Percentiles rank a stretch among this genome's conserved stretches.
Evolutionary conservation across 2,113 vertebrate genomes (phyloP).

Genomic region (Circaetus gallicus): DNA sequence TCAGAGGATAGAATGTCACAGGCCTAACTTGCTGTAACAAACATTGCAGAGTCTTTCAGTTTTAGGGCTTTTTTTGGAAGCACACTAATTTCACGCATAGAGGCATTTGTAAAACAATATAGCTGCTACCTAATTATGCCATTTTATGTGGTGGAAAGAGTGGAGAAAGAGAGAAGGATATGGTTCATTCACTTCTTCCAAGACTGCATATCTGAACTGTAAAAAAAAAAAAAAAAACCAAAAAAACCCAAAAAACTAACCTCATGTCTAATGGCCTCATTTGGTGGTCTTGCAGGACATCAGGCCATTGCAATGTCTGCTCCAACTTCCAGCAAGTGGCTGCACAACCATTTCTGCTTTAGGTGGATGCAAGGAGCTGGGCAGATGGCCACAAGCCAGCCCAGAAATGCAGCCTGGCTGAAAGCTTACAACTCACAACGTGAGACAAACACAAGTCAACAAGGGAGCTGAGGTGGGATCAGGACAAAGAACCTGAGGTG

Average conservation of each 20-base stretch:
- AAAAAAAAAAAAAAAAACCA: neutral
- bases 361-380: neutral
- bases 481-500: neutral
- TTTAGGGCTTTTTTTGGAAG: slow-evolving; percentile 16
- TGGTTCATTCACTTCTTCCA: neutral
- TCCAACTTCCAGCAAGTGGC: neutral
- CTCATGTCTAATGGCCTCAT: neutral
- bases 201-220: neutral
- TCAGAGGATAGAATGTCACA: slow-evolving; percentile 58
- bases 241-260: neutral
- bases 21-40: slow-evolving; percentile 57
- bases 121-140: slow-evolving; percentile 29
- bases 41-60: neutral
- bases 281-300: neutral
- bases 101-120: slow-evolving; percentile 41
- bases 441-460: neutral
- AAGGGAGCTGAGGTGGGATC: neutral
- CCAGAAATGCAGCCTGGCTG: neutral
- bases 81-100: slow-evolving; percentile 44
- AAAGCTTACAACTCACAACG: fast-evolving
- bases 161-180: neutral
- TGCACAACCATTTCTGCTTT: neutral
- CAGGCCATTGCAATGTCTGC: neutral
- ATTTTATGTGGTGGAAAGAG: neutral
- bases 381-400: neutral